Percentiles rank a stretch among this genome's conserved stretches.
Conservation (phyloP, 2,113 vertebrate genomes). For the Semnopithecus entellus region DNA sequence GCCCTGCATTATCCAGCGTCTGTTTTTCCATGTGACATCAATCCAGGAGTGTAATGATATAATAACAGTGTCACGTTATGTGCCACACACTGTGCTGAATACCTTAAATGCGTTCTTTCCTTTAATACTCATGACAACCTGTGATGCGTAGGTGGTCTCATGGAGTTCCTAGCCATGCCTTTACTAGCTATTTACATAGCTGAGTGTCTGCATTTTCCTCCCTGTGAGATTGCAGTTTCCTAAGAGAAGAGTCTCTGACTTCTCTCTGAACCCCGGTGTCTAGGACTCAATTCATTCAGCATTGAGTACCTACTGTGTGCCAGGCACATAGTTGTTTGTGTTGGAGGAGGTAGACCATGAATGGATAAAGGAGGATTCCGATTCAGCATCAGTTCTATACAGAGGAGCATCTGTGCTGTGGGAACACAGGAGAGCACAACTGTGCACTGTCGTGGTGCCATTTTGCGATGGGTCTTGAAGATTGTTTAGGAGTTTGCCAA, state of each 20-base stretch:
- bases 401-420: neutral
- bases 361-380: neutral
- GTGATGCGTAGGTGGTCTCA: neutral
- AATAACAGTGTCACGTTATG: neutral
- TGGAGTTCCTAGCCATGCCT: neutral
- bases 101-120: neutral
- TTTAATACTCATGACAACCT: neutral
- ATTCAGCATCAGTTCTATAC: neutral
- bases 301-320: neutral
- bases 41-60: neutral
- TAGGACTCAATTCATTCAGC: neutral
- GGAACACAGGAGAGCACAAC: neutral
- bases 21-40: neutral
- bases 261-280: neutral
- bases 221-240: neutral
- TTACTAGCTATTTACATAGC: neutral
- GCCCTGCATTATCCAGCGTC: neutral
- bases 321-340: neutral
- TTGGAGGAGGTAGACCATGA: neutral
- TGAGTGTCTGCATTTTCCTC: neutral
- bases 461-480: neutral
- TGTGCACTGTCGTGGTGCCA: rapidly evolving
- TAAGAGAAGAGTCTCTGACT: neutral
- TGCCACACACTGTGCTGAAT: neutral
- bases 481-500: neutral